phyloP scores from a whole-genome alignment of 2,888 invertebrate species.

The Drosophila bunnanda region DNA sequence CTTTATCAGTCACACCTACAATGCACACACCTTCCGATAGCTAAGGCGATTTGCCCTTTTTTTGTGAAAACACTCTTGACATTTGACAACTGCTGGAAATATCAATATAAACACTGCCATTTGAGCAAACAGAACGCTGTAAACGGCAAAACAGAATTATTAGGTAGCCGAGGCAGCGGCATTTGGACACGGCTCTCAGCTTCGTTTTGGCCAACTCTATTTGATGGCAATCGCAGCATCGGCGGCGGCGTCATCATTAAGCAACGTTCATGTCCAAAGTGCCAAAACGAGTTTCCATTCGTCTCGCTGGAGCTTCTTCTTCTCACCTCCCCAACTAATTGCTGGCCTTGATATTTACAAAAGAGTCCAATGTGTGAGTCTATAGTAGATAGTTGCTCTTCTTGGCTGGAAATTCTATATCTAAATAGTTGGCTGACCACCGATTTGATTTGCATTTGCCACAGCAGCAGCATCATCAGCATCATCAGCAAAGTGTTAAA shows the following conservation, averaged over 20 bases:
- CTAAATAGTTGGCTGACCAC: conserved; percentile 52
- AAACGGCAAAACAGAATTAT: conserved; percentile 59
- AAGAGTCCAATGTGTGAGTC: conserved; percentile 53
- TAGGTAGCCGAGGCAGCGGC: conserved; percentile 57
- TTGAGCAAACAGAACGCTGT: conserved; percentile 46
- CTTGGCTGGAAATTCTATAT: conserved; percentile 52
- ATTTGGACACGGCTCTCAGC: conserved; percentile 63
- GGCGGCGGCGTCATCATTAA: conserved; percentile 45
- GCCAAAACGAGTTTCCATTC: conserved; percentile 40
- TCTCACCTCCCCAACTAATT: conserved; percentile 71
- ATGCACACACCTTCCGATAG: not conserved
- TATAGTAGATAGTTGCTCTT: conserved; percentile 33
- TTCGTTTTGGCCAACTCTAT: conserved; percentile 69
- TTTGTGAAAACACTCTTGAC: conserved; percentile 49
- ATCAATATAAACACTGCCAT: conserved; percentile 63
- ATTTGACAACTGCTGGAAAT: conserved; percentile 60
- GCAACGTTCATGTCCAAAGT: conserved; percentile 37
- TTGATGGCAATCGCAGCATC: conserved; percentile 53
- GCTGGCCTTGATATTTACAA: conserved; percentile 77
- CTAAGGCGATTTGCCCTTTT: conserved; percentile 59
- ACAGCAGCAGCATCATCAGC: conserved; percentile 16
- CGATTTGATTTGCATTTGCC: conserved; percentile 66
- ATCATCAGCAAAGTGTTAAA: conserved; percentile 46
- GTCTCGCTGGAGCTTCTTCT: conserved; percentile 49
- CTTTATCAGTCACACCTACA: conserved; percentile 30